Conservation (phyloP, 2,113 vertebrate species). For the Atlantisia rogersi region DNA sequence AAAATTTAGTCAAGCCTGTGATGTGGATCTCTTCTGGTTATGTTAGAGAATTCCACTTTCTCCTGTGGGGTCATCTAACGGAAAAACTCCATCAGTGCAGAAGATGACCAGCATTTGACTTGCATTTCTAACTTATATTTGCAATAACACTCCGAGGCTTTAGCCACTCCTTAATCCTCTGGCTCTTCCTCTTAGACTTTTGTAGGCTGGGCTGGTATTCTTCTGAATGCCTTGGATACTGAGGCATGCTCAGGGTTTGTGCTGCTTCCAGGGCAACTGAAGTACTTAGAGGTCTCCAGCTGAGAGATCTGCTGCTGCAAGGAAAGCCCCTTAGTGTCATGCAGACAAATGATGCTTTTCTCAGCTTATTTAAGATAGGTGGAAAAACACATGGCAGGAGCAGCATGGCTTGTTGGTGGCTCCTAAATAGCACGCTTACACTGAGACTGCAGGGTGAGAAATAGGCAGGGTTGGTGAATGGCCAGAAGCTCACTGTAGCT, state of each 20-base stretch:
- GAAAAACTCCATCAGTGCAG: not conserved
- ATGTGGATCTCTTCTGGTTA: not conserved
- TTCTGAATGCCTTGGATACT: not conserved
- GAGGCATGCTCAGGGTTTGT: not conserved
- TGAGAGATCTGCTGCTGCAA: fast-evolving
- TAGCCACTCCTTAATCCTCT: not conserved
- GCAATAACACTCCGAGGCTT: not conserved
- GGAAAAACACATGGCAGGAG: not conserved
- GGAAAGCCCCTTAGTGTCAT: not conserved
- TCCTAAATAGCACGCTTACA: not conserved
- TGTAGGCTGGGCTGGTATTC: not conserved
- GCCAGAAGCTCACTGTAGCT: not conserved
- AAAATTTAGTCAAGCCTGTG: not conserved
- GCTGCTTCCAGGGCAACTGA: not conserved
- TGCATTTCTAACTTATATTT: not conserved
- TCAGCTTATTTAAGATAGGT: constrained; percentile 5
- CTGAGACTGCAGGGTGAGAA: not conserved
- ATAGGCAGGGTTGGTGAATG: not conserved
- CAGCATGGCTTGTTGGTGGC: not conserved
- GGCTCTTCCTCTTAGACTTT: not conserved
- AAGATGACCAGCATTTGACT: not conserved
- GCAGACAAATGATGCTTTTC: not conserved
- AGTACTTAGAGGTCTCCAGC: not conserved
- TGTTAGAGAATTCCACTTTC: not conserved
- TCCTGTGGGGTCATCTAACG: not conserved